Evolutionary conservation across 53 echinoderm and acorn worm species (phyloP).

Genomic region (Arbacia lixula): DNA sequence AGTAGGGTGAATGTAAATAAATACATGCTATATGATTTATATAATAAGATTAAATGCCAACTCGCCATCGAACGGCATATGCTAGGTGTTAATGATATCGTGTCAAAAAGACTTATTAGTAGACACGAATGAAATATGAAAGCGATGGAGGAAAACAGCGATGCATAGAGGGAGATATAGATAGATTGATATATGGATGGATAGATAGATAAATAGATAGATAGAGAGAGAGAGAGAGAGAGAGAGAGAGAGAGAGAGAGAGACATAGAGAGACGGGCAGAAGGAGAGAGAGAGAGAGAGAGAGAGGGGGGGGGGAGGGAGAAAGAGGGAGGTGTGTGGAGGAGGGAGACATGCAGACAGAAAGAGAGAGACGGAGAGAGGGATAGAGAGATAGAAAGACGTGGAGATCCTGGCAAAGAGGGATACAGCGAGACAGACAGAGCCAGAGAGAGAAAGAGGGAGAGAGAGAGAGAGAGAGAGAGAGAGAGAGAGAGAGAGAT

Average conservation of each 20-base stretch:
- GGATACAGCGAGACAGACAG: background rate
- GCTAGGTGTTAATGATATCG: too few relatives aligned
- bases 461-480: background rate
- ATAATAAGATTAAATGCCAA: too few relatives aligned
- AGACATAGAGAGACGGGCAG: background rate
- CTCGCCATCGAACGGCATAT: too few relatives aligned
- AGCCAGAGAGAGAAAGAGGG: background rate
- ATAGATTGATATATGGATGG: too few relatives aligned
- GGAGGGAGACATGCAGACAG: background rate
- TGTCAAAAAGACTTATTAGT: too few relatives aligned
- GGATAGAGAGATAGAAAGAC: background rate
- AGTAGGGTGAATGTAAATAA: too few relatives aligned
- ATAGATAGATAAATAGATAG: too few relatives aligned
- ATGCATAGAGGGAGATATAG: too few relatives aligned
- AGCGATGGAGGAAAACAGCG: too few relatives aligned
- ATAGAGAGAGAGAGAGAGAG: too few relatives aligned
- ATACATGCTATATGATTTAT: too few relatives aligned
- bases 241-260: background rate
- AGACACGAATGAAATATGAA: too few relatives aligned
- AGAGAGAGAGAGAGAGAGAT: background rate
- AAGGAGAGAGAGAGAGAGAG: background rate
- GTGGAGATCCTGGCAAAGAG: background rate
- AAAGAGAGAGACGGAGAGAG: background rate
- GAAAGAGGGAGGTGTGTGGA: background rate
- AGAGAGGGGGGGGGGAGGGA: background rate